A percentile compares a stretch with the other conserved stretches of the same genome.
These are phyloP conservation scores for Agapostemon virescens DNA, from an alignment of 2,888 invertebrate species.

Conservation along the genomic window DNA sequence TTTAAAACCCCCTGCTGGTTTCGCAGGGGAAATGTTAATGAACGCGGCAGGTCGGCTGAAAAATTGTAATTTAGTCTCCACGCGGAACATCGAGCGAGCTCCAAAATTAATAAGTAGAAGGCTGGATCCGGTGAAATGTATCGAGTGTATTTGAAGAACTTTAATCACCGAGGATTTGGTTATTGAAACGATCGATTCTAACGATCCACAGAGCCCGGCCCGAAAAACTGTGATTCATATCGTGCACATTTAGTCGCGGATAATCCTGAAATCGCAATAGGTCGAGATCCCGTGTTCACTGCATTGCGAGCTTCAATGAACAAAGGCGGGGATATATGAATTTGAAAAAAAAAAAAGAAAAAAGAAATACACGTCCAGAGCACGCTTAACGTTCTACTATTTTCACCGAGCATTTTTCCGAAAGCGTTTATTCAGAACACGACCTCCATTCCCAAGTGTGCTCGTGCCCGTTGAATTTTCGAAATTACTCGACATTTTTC, in stretches of 20 bases:
- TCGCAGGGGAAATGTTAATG: no score
- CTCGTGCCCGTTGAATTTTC: conserved; percentile 5
- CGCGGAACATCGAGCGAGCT: not conserved
- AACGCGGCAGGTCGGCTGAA: not conserved
- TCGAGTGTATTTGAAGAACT: not conserved
- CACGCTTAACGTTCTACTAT: conserved; percentile 7
- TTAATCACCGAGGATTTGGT: not conserved
- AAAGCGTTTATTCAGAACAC: conserved; percentile 6
- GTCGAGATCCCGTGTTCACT: not conserved
- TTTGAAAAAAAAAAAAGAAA: not conserved
- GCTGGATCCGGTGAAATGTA: not conserved
- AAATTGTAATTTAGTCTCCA: not conserved
- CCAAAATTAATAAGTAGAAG: not conserved
- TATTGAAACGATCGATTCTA: not conserved
- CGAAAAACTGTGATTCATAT: conserved; percentile 1
- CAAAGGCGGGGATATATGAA: conserved; percentile 5
- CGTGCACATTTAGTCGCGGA: not conserved
- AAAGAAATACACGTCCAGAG: not conserved
- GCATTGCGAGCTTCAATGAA: not conserved
- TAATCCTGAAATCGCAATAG: conserved; percentile 2
- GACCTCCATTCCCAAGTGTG: conserved; percentile 6
- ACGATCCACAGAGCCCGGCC: not conserved
- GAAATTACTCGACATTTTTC: conserved; percentile 5
- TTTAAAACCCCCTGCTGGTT: no score
- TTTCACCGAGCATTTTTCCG: not conserved